Base-by-base conservation (phyloP, 2,797 vertebrate species). In the Pyrocephalus nanus region DNA sequence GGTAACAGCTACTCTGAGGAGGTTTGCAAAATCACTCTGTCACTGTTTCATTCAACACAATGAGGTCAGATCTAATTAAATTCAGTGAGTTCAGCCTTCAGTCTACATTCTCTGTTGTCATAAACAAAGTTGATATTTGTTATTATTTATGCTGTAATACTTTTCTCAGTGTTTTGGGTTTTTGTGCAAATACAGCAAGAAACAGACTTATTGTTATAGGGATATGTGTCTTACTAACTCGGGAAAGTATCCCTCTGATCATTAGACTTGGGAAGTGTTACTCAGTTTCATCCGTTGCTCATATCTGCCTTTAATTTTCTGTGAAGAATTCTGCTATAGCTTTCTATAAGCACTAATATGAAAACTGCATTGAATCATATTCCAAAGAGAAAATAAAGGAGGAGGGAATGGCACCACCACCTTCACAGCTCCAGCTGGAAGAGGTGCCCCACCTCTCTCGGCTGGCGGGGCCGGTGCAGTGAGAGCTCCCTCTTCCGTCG, bases 401-500 rank as follows among this genome's bases (percentile, higher is more conserved):
- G 7, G 23, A 76, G 29, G 55, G 38, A 54, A 51, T 15, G 73
- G 36, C 16, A 27, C 20, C 53, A 45, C 7, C 74, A 64, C 11
- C n/a, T 57, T 15, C 42, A 11, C 21, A 43, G 30, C 54, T 54
- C 65, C 34, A 25, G 21, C 66, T 30, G 3, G 50, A n/a, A 21
- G 29, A 42, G 71, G 48, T 8, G 10, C 5, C 53, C 27, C 75
- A 45, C 38, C 57, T 32, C 54, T 29, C 17, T 25, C 0, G 0
- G 38, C 70, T 23, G 70, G 21, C 8, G 5, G 79, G 95, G 73
- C 88, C 43, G 15, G 48, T 53, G 94, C 92, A 6, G 66, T 85
- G 89, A 81, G 93, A 79, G 94, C 96, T 96, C 93, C 94, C 96
- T 86, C 94, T 96, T 76, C 92, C 0, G 83, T 95, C 81, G 55